A percentile compares a stretch with the other conserved stretches of the same genome.
Conservation (phyloP, 2,797 vertebrate genomes). For the Brotula barbata region DNA sequence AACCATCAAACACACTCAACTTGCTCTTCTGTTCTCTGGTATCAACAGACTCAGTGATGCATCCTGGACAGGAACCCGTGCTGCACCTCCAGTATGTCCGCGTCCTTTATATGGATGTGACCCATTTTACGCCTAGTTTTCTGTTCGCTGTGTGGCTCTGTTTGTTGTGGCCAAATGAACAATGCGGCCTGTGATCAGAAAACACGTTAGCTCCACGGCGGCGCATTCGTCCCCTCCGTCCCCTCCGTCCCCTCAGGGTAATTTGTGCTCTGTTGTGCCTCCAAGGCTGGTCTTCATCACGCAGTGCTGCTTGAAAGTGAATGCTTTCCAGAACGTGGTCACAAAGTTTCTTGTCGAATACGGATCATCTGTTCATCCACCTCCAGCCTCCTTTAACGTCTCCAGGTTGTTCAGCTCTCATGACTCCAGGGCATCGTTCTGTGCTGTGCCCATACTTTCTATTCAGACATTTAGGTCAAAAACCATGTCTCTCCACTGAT, state of each 20-base stretch:
- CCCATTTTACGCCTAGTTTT: too few relatives aligned
- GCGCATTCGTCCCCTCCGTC: conserved; percentile 17
- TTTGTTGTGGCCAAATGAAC: neutral
- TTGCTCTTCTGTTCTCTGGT: conserved; percentile 2
- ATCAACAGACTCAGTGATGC: neutral
- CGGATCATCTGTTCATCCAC: neutral
- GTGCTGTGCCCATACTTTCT: neutral
- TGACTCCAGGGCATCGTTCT: too few relatives aligned
- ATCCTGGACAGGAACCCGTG: neutral
- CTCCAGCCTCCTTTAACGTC: too few relatives aligned
- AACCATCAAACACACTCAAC: neutral
- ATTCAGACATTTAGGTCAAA: too few relatives aligned
- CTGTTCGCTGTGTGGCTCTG: too few relatives aligned
- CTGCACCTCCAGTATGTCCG: too few relatives aligned
- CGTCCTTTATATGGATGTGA: too few relatives aligned
- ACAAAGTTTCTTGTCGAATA: neutral
- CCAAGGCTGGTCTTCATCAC: neutral
- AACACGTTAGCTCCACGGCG: neutral
- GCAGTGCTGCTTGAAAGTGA: neutral
- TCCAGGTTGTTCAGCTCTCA: too few relatives aligned
- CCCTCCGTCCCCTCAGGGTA: too few relatives aligned
- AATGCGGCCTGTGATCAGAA: neutral
- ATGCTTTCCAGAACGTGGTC: neutral
- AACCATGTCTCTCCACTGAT: too few relatives aligned
- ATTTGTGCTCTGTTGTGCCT: conserved; percentile 13